A percentile compares a stretch with the other conserved stretches of the same genome.
Evolutionary conservation across 1,140 invertebrate genomes (phyloP).

Genomic region (Rhopalosiphum maidis): DNA sequence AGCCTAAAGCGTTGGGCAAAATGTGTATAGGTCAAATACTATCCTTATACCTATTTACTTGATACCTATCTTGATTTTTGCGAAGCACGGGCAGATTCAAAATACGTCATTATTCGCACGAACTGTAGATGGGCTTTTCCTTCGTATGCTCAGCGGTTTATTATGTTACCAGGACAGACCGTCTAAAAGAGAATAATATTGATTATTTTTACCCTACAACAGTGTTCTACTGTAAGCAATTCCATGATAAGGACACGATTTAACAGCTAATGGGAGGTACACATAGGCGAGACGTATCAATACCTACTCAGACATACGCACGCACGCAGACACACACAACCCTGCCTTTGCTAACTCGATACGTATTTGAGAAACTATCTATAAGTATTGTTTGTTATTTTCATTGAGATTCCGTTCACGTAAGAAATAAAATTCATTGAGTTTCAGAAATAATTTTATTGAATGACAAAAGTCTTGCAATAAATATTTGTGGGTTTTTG

Average conservation of each 20-base stretch:
- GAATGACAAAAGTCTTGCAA: neutral
- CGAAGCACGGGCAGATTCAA: neutral
- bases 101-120: neutral
- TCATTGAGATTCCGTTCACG: neutral
- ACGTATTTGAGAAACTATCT: neutral
- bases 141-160: neutral
- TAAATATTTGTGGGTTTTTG: neutral
- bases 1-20: neutral
- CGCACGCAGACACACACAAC: neutral
- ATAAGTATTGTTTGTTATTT: neutral
- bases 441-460: neutral
- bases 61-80: neutral
- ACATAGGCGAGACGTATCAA: no score
- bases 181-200: neutral
- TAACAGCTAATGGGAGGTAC: neutral
- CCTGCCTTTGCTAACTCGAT: slow-evolving; percentile 41
- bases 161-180: neutral
- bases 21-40: neutral
- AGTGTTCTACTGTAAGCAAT: neutral
- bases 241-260: slow-evolving; percentile 14
- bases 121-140: neutral
- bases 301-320: neutral
- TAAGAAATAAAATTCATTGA: neutral
- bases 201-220: neutral
- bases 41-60: neutral